phyloP scores from a whole-genome alignment of 2,888 invertebrate genomes.

The Euzophera pinguis region DNA sequence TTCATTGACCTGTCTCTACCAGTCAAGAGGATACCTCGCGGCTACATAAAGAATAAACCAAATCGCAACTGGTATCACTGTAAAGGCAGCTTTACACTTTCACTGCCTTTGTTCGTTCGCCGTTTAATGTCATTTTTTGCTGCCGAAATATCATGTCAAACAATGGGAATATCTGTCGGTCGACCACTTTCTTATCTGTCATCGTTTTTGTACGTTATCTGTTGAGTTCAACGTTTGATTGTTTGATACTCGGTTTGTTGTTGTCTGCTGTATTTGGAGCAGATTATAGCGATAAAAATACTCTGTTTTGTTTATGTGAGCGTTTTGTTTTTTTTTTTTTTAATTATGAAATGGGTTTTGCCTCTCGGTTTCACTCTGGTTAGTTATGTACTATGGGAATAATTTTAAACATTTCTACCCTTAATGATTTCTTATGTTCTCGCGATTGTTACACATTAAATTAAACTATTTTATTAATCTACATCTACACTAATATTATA shows the following conservation, averaged over 20 bases:
- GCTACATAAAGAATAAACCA: constrained; percentile 7
- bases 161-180: constrained; percentile 45
- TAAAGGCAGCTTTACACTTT: constrained; percentile 44
- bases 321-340: too few relatives aligned
- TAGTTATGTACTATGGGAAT: too few relatives aligned
- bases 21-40: too few relatives aligned
- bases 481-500: too few relatives aligned
- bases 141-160: constrained; percentile 51
- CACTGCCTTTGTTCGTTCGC: constrained; percentile 59
- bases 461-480: too few relatives aligned
- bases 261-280: constrained; percentile 11
- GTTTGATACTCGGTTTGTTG: constrained; percentile 24
- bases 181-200: constrained; percentile 55
- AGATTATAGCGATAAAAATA: constrained; percentile 5
- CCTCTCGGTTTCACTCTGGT: too few relatives aligned
- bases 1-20: too few relatives aligned
- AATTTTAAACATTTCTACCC: too few relatives aligned
- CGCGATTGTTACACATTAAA: too few relatives aligned
- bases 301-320: background rate
- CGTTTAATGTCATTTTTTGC: constrained; percentile 51
- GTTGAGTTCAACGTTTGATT: constrained; percentile 40
- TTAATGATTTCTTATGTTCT: too few relatives aligned
- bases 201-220: constrained; percentile 39
- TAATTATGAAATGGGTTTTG: too few relatives aligned
- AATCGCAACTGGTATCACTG: constrained; percentile 12